These are phyloP conservation scores for Heliconius ismenius DNA, from an alignment of 2,888 invertebrate genomes.

Conservation along the genomic window DNA sequence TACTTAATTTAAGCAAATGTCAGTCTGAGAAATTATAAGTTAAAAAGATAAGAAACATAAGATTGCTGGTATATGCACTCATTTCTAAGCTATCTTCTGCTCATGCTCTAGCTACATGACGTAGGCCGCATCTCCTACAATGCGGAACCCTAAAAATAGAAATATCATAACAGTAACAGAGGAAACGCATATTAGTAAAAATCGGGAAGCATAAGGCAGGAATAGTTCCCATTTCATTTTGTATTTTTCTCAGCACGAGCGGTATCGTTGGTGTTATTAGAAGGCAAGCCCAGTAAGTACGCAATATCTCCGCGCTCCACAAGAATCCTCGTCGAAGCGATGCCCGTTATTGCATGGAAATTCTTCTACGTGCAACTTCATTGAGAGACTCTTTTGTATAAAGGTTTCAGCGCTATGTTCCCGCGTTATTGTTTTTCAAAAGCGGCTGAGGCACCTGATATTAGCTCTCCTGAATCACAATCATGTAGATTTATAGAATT, in stretches of 20 bases:
- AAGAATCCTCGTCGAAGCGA: conserved; percentile 67
- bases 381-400: conserved; percentile 76
- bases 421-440: conserved; percentile 79
- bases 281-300: conserved; percentile 76
- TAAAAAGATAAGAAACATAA: too few relatives aligned
- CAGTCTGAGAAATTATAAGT: not conserved
- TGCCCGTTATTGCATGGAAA: conserved; percentile 80
- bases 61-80: too few relatives aligned
- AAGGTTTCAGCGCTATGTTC: conserved; percentile 74
- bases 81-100: too few relatives aligned
- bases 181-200: conserved; percentile 54
- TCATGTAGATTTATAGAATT: conserved; percentile 73
- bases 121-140: too few relatives aligned
- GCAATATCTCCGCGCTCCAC: conserved; percentile 76
- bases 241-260: conserved; percentile 75
- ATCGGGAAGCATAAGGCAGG: conserved; percentile 70
- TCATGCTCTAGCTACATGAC: too few relatives aligned
- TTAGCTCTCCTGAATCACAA: conserved; percentile 71
- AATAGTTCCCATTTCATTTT: conserved; percentile 74
- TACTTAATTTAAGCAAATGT: conserved; percentile 24
- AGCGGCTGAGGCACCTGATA: conserved; percentile 69
- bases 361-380: conserved; percentile 80
- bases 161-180: conserved; percentile 23
- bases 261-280: conserved; percentile 78
- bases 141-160: too few relatives aligned